phyloP scores from a whole-genome alignment of 2,113 vertebrate species.

The Ceyx cyanopectus region DNA sequence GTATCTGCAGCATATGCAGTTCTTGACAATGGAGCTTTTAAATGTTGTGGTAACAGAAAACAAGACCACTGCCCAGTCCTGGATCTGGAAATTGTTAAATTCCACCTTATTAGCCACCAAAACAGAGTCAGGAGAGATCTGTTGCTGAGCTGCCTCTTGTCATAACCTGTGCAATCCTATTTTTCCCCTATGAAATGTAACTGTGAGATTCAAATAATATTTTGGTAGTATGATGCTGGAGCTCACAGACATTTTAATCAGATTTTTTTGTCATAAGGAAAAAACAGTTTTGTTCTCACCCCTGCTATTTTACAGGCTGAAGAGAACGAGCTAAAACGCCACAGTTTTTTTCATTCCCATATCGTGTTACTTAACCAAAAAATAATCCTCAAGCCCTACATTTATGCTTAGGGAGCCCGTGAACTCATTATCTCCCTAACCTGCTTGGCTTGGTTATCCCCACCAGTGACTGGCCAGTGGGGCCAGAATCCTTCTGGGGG shows the following conservation, averaged over 20 bases:
- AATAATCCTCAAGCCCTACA: background rate
- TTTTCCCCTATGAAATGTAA: background rate
- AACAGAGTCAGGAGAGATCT: background rate
- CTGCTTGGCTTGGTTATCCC: background rate
- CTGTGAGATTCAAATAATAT: background rate
- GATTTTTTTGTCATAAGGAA: background rate
- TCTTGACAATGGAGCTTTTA: background rate
- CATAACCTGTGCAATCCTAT: background rate
- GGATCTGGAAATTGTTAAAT: slow-evolving; percentile 49
- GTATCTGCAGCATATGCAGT: background rate
- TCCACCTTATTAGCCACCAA: slow-evolving; percentile 38
- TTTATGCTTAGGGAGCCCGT: background rate
- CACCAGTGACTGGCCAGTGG: background rate
- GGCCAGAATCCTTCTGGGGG: background rate
- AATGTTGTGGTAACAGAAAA: slow-evolving; percentile 7
- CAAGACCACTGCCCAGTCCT: background rate
- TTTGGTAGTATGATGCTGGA: background rate
- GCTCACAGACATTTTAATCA: background rate
- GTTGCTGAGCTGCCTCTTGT: background rate
- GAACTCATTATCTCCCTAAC: background rate
- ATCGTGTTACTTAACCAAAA: background rate
- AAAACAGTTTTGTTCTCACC: background rate
- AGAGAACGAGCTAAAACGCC: background rate
- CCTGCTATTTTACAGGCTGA: background rate
- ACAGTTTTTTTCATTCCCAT: background rate